Percentiles rank a stretch among this genome's conserved stretches.
phyloP scores from a whole-genome alignment of 2,888 invertebrate genomes.

The Saturnia pavonia region DNA sequence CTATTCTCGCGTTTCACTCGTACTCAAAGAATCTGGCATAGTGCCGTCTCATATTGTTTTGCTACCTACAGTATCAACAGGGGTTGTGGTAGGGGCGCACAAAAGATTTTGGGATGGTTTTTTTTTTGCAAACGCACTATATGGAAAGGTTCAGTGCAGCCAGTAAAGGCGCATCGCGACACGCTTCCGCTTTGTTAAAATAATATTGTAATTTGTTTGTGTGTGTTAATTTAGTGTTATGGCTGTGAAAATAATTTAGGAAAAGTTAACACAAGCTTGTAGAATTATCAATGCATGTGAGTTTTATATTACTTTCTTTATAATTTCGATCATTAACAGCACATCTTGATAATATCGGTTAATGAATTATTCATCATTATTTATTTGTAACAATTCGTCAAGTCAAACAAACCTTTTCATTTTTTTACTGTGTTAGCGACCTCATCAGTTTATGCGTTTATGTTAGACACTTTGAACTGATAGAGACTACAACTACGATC shows the following conservation, averaged over 20 bases:
- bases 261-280: not conserved
- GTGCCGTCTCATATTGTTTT: slow-evolving; percentile 53
- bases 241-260: slow-evolving; percentile 24
- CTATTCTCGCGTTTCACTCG: slow-evolving; percentile 57
- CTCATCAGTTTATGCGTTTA: not conserved
- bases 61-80: slow-evolving; percentile 65
- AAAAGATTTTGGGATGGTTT: slow-evolving; percentile 75
- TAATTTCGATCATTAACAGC: not conserved
- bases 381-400: not conserved
- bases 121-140: slow-evolving; percentile 78
- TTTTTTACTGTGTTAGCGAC: not conserved
- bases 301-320: not conserved
- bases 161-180: slow-evolving; percentile 27
- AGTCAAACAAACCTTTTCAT: not conserved
- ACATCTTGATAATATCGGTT: not conserved
- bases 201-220: slow-evolving; percentile 31
- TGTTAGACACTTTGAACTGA: not conserved
- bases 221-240: slow-evolving; percentile 26
- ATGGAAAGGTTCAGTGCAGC: slow-evolving; percentile 62
- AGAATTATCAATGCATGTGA: not conserved
- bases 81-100: slow-evolving; percentile 73
- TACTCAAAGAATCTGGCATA: slow-evolving; percentile 43
- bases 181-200: slow-evolving; percentile 28
- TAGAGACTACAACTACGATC: not conserved
- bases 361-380: not conserved